These are phyloP conservation scores for Chironomus striatipennis DNA, from an alignment of 1,140 invertebrate species.

Conservation along the genomic window DNA sequence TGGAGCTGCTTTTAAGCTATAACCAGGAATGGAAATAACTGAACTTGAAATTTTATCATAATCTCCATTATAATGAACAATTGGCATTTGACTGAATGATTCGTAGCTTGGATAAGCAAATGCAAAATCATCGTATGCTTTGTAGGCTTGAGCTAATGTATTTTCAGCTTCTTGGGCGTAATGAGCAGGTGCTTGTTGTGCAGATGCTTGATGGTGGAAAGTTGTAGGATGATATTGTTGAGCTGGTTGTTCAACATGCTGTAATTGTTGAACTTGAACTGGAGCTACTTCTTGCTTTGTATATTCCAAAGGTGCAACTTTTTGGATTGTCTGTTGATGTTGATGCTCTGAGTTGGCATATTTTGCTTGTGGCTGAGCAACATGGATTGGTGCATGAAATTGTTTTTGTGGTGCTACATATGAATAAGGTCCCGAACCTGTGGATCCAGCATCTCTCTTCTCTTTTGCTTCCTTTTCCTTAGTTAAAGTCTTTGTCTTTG, in stretches of 20 bases:
- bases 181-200: not conserved
- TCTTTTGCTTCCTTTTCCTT: not conserved
- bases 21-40: not conserved
- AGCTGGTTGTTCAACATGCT: not conserved
- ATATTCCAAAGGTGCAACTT: not conserved
- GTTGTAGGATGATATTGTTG: not conserved
- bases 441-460: not conserved
- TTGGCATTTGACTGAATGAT: not conserved
- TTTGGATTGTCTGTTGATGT: not conserved
- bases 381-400: slow-evolving; percentile 8
- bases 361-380: not conserved
- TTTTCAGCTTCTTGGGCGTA: not conserved
- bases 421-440: not conserved
- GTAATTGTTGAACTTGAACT: not conserved
- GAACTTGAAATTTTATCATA: not conserved
- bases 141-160: not conserved
- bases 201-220: not conserved
- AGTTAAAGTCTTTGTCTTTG: not conserved
- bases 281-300: not conserved
- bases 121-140: not conserved
- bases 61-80: not conserved
- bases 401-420: not conserved
- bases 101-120: not conserved
- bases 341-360: not conserved
- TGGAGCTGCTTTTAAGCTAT: not conserved